Percentiles rank a stretch among this genome's conserved stretches.
Evolutionary conservation across 2,113 vertebrate genomes (phyloP).

Genomic region (Cranoglanis bouderius): DNA sequence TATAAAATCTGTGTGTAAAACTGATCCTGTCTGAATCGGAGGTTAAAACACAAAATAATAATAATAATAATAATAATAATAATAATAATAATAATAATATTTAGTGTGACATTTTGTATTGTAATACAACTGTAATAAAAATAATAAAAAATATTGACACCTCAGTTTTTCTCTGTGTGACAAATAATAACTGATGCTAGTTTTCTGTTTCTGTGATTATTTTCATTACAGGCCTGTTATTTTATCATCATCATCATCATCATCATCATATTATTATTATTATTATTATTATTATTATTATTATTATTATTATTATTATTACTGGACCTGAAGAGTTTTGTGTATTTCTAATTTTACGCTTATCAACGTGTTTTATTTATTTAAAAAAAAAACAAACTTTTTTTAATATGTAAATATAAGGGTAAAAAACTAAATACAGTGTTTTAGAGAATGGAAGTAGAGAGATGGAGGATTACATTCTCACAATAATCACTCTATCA

Average conservation of each 20-base stretch:
- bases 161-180: neutral
- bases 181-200: too few species aligned
- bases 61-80: neutral
- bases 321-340: too few species aligned
- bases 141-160: constrained; percentile 40
- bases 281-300: too few species aligned
- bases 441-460: neutral
- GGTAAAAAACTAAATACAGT: neutral
- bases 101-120: constrained; percentile 66
- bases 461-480: neutral
- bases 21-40: neutral
- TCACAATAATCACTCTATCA: neutral
- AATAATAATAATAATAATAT: constrained; percentile 37
- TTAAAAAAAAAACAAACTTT: too few species aligned
- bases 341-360: neutral
- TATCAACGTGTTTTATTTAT: neutral
- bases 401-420: neutral
- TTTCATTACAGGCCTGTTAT: neutral
- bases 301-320: too few species aligned
- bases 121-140: constrained; percentile 71
- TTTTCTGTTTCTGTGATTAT: neutral
- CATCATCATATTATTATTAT: too few species aligned
- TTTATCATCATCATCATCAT: neutral
- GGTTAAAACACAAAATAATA: neutral
- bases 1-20: neutral